Base-by-base conservation (phyloP, 2,113 vertebrate genomes). In the Platycercus adscitus region DNA sequence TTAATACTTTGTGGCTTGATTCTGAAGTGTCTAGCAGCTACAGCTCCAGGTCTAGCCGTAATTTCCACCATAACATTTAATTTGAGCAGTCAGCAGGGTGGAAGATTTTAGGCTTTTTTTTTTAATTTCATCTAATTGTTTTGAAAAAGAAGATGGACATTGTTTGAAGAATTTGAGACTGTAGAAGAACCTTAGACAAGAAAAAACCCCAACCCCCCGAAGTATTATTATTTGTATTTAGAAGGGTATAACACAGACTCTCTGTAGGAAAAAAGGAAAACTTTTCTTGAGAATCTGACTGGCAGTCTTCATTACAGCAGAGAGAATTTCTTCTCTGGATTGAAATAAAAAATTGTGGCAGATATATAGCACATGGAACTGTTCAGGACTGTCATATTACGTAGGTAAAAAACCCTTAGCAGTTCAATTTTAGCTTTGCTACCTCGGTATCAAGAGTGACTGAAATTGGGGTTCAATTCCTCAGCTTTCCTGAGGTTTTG, bases 381-480 rank as follows among this genome's bases (percentile, higher is more conserved):
- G 9, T 53, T 86, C 81, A 60, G 41, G 47, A 39, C 13, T 58
- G 56, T 58, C 56, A 24, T 58, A 76, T 79, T 56, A 35, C 1
- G 1, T 43, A 53, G 69, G 33, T 68, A 55, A 73, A 80, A 79
- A 28, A 0, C 3, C 35, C 10, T 28, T 86, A 77, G 23, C 23
- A 35, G 20, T 63, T 73, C 20, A 15, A 8, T 72, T 95, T 95
- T 71, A 64, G 13, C 37, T 78, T 90, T 88, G 26, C 13, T 35
- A 7, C 13, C 23, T 66, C 0, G 0, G 2, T 81, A 26, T 10
- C 1, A 19, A 91, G 64, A 17, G 33, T 10, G 9, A 19, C 23
- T 73, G 50, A 86, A 78, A 6, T 2, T 78, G 50, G 24, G 16
- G 28, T 72, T n/a, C 21, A 37, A 1, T 44, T 70, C 37, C 33